Conservation (phyloP, 2,113 vertebrate genomes). For the Edolisoma coerulescens region DNA sequence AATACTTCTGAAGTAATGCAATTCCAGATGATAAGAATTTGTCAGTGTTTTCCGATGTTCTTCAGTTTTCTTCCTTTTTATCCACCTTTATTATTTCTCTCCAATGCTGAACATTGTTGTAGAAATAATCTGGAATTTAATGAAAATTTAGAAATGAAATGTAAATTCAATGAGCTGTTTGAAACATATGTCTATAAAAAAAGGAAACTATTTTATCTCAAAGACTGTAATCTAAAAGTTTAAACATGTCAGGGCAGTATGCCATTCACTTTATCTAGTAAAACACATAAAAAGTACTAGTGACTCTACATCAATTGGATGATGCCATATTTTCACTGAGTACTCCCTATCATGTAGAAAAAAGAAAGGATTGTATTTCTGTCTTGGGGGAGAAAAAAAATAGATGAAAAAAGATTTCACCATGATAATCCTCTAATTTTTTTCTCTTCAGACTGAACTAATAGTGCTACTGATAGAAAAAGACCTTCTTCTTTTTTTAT, state of each 20-base stretch:
- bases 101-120: neutral
- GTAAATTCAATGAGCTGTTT: neutral
- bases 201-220: neutral
- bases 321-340: neutral
- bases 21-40: neutral
- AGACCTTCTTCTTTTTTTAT: neutral
- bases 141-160: neutral
- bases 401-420: neutral
- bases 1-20: neutral
- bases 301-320: neutral
- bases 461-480: neutral
- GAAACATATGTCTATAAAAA: neutral
- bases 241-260: neutral
- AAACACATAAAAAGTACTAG: neutral
- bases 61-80: neutral
- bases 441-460: neutral
- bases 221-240: neutral
- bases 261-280: neutral
- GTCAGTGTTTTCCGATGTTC: neutral
- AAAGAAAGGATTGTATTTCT: neutral
- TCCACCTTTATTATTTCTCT: neutral
- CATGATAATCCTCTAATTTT: neutral
- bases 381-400: neutral
- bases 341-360: neutral
- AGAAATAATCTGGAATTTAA: neutral